A percentile compares a stretch with the other conserved stretches of the same genome.
These are phyloP conservation scores for Zaprionus obscuricornis DNA, from an alignment of 2,888 invertebrate genomes.

Conservation along the genomic window DNA sequence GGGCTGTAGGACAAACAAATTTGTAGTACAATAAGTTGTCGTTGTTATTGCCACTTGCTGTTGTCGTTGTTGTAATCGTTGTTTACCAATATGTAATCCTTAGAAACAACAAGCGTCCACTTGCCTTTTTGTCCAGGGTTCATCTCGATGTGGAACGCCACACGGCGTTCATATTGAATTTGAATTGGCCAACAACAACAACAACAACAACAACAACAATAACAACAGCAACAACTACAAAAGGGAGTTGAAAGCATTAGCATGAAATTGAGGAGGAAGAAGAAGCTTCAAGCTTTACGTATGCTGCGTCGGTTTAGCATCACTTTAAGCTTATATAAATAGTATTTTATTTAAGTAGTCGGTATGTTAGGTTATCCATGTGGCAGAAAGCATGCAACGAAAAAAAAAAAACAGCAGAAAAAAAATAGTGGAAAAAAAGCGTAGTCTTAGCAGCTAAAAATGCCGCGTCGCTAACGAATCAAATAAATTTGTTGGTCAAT, in stretches of 20 bases:
- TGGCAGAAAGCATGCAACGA: not conserved
- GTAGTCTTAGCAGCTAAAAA: slow-evolving; percentile 34
- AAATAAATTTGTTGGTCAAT: slow-evolving; percentile 84
- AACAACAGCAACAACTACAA: no score
- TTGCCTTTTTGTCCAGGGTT: not conserved
- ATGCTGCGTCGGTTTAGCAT: not conserved
- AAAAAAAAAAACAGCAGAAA: slow-evolving; percentile 19
- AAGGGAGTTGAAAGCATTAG: no score
- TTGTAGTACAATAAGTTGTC: slow-evolving; percentile 68
- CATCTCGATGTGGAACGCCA: no score
- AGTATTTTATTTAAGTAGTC: slow-evolving; percentile 18
- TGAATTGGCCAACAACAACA: slow-evolving; percentile 55
- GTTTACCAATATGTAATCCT: slow-evolving; percentile 78
- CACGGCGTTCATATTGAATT: slow-evolving; percentile 51
- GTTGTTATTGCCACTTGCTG: slow-evolving; percentile 25
- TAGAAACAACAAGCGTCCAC: slow-evolving; percentile 61
- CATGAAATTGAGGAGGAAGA: no score
- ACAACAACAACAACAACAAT: no score
- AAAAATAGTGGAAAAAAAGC: slow-evolving; percentile 33
- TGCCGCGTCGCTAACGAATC: slow-evolving; percentile 82
- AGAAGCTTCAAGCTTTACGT: no score
- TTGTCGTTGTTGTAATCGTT: slow-evolving; percentile 64
- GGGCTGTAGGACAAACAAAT: slow-evolving; percentile 64
- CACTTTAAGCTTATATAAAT: slow-evolving; percentile 31
- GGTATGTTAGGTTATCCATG: slow-evolving; percentile 13